phyloP scores from a whole-genome alignment of 2,888 invertebrate genomes.

The Dasysyrphus tricinctus region DNA sequence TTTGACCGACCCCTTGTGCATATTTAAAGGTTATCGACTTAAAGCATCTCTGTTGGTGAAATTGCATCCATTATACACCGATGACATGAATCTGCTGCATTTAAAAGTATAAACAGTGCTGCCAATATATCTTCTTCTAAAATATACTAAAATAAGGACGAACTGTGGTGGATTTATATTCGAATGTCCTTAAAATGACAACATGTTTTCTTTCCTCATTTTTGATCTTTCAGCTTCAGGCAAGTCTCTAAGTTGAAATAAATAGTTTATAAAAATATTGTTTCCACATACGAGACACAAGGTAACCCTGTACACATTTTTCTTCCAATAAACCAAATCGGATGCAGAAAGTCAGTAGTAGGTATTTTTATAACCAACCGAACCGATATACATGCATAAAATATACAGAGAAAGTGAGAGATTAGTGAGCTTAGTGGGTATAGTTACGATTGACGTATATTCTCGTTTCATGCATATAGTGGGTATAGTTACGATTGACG shows the following conservation, averaged over 20 bases:
- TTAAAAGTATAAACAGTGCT: constrained; percentile 18
- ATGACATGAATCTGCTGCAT: constrained; percentile 56
- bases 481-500: constrained; percentile 38
- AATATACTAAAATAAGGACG: no score
- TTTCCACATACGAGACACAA: neutral
- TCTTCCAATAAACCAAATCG: constrained; percentile 20
- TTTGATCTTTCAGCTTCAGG: neutral
- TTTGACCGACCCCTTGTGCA: constrained; percentile 48
- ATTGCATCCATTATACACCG: constrained; percentile 67
- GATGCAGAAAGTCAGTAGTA: constrained; percentile 31
- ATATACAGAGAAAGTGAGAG: constrained; percentile 34
- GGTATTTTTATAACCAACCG: constrained; percentile 26
- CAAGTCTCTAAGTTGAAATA: neutral
- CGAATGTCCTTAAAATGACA: no score
- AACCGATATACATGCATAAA: constrained; percentile 6
- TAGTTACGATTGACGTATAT: constrained; percentile 41
- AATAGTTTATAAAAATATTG: neutral
- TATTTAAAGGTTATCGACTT: constrained; percentile 73
- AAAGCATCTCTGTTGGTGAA: constrained; percentile 61
- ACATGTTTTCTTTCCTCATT: neutral
- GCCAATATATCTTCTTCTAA: neutral
- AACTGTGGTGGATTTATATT: no score
- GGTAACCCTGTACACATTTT: constrained; percentile 9
- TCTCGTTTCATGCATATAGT: constrained; percentile 49
- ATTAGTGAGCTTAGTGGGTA: constrained; percentile 57